A percentile compares a stretch with the other conserved stretches of the same genome.
These are phyloP conservation scores for Stictonetta naevosa DNA, from an alignment of 2,113 vertebrate species.

Conservation along the genomic window DNA sequence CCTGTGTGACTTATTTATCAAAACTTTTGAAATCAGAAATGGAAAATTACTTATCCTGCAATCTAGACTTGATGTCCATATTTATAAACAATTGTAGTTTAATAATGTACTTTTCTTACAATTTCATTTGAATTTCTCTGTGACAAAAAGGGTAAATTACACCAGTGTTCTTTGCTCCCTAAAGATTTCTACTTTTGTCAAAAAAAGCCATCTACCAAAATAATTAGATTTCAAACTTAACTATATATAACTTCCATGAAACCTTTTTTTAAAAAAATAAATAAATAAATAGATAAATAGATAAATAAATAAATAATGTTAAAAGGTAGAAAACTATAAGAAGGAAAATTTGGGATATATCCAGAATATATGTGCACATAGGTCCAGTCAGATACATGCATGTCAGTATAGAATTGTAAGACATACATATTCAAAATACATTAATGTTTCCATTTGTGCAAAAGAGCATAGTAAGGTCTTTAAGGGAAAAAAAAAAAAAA, in stretches of 20 bases:
- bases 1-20: background rate
- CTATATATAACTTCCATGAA: background rate
- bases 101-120: background rate
- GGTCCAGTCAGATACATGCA: background rate
- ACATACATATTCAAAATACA: background rate
- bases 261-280: background rate
- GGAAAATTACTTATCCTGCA: background rate
- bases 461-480: background rate
- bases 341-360: fast-evolving
- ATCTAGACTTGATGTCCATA: background rate
- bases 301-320: background rate
- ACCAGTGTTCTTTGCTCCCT: background rate
- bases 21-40: background rate
- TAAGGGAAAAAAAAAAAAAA: background rate
- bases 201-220: background rate
- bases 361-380: background rate
- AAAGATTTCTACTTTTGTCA: background rate
- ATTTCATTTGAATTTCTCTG: background rate
- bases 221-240: background rate
- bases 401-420: background rate
- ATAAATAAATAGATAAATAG: background rate
- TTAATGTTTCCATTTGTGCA: background rate
- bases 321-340: background rate
- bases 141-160: background rate
- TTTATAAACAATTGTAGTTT: background rate